phyloP scores from a whole-genome alignment of 2,888 invertebrate species.

The Magallana nippona region DNA sequence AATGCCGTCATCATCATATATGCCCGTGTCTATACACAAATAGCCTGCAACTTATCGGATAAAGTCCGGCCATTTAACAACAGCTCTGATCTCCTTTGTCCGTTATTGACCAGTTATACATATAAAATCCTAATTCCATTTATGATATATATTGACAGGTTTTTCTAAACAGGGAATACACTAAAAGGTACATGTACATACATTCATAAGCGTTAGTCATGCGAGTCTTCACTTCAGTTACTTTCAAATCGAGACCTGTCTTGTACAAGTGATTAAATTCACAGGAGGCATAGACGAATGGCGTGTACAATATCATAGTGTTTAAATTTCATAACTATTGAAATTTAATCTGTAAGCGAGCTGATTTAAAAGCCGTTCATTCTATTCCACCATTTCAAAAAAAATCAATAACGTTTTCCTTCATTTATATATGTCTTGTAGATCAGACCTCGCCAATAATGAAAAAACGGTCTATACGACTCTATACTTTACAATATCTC shows the following conservation, averaged over 20 bases:
- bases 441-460: neutral
- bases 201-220: neutral
- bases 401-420: conserved; percentile 5
- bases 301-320: neutral
- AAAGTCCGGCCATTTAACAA: neutral
- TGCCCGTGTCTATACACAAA: neutral
- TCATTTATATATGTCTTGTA: neutral
- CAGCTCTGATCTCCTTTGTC: neutral
- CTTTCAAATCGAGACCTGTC: neutral
- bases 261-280: conserved; percentile 14
- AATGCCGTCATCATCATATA: neutral
- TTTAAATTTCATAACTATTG: conserved; percentile 33
- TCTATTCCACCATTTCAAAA: neutral
- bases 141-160: neutral
- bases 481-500: neutral
- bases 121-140: neutral
- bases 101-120: conserved; percentile 3
- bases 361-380: conserved; percentile 5
- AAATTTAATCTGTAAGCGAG: conserved; percentile 22
- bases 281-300: neutral
- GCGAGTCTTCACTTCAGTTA: neutral
- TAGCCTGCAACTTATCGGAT: neutral
- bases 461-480: neutral
- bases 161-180: conserved; percentile 6
- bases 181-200: neutral